Evolutionary conservation across 2,797 vertebrate genomes (phyloP), one percentile per base, ranked within the genome.

Genomic region (Chanos chanos): DNA sequence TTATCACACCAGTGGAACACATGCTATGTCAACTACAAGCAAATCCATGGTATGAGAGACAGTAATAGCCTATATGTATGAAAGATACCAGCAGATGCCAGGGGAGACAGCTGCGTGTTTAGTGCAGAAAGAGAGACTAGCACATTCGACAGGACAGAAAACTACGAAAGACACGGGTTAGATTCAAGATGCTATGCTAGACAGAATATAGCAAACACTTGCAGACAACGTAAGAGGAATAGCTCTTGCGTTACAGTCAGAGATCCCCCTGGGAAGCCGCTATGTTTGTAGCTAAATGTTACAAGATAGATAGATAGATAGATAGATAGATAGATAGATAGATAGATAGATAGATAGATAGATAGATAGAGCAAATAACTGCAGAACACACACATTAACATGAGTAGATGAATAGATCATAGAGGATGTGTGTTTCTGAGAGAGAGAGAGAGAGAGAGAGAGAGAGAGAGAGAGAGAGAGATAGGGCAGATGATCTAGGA

Each of bases 51-150:
- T 34, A 40, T 64, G 50, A 64, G 33, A 1, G 18, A 45, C 25
- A 18, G n/a, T 25, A 48, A 50, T 27, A 31, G 39, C 48, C 27
- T 63, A 33, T 13, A 3, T 33, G 10, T 18, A 54, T n/a, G 9
- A 9, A 52, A 49, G 56, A 55, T 45, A 41, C 28, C 36, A 51
- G 43, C 31, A 33, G 49, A 37, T 55, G 43, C 63, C 59, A 24
- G 28, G 33, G 31, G 54, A 48, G 21, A n/a, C 60, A 66, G 50
- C 33, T 41, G 43, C 47, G 59, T 55, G 64, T 64, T 63, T 41
- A 39, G 50, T 33, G 54, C 54, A 36, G 50, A 50, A 44, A 33
- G 28, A 57, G 27, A 44, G 57, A 64, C 56, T 64, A 53, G 4
- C 21, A 50, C 44, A 27, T n/a, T 22, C 13, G 39, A 65, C 39